Percentiles rank a stretch among this genome's conserved stretches.
Evolutionary conservation across 2,888 invertebrate genomes (phyloP).

Genomic region (Drosophila subquinaria): DNA sequence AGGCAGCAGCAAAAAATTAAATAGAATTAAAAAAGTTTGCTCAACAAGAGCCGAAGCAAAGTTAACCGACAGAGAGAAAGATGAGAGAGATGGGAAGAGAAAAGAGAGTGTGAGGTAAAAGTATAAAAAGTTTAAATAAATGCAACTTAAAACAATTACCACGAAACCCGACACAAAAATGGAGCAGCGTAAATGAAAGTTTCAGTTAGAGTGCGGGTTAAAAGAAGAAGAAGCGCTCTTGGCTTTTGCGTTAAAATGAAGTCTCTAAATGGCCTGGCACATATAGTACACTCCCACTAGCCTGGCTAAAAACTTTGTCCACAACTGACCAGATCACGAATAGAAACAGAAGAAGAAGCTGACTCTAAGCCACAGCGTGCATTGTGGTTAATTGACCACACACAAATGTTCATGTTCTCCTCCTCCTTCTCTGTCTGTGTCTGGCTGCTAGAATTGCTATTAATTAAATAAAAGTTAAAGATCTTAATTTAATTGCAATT

Average conservation of each 20-base stretch:
- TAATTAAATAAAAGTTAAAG: constrained; percentile 70
- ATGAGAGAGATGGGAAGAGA: not conserved
- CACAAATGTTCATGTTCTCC: constrained; percentile 31
- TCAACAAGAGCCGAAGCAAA: constrained; percentile 55
- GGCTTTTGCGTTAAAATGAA: constrained; percentile 62
- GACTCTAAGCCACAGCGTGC: constrained; percentile 31
- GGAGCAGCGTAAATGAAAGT: constrained; percentile 52
- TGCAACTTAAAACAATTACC: constrained; percentile 78
- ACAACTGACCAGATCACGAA: constrained; percentile 10
- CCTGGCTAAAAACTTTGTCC: constrained; percentile 52
- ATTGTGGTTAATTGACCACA: constrained; percentile 71
- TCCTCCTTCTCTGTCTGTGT: not conserved
- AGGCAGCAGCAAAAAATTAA: constrained; percentile 34
- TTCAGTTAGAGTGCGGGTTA: constrained; percentile 41
- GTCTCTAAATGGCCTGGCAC: constrained; percentile 52
- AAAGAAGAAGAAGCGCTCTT: constrained; percentile 59
- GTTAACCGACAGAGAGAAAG: constrained; percentile 32
- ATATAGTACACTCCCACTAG: not conserved
- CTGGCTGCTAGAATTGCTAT: no score
- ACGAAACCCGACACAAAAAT: constrained; percentile 59
- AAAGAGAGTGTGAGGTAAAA: not conserved
- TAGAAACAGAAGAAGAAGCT: not conserved
- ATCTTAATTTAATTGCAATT: constrained; percentile 38
- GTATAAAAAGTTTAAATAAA: constrained; percentile 71
- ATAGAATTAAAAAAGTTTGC: constrained; percentile 68